Percentiles rank a stretch among this genome's conserved stretches.
Evolutionary conservation across 2,113 vertebrate species (phyloP).

Genomic region (Perca fluviatilis): DNA sequence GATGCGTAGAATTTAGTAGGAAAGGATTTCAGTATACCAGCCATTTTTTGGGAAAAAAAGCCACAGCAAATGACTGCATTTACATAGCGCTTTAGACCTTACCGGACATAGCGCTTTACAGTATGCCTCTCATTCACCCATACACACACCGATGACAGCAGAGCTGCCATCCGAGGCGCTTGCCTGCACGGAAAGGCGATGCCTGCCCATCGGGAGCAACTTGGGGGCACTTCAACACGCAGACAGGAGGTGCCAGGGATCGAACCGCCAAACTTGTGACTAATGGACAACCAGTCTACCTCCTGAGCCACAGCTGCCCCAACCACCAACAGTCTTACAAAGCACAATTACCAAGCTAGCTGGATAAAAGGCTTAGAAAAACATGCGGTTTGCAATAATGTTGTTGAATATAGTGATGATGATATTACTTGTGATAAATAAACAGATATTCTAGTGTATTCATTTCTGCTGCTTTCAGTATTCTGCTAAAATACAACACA

Average conservation of each 20-base stretch:
- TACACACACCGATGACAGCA: no score
- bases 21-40: slow-evolving; percentile 1
- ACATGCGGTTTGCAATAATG: no score
- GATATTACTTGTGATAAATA: no score
- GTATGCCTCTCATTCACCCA: no score
- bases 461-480: no score
- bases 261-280: not conserved
- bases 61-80: no score
- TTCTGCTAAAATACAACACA: no score
- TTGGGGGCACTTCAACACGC: not conserved
- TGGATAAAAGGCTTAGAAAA: not conserved
- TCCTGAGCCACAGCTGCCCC: not conserved
- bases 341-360: not conserved
- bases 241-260: not conserved
- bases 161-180: no score
- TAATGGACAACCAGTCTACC: not conserved
- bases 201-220: not conserved
- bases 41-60: slow-evolving; percentile 1
- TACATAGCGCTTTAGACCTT: not conserved
- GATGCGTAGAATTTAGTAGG: slow-evolving; percentile 10
- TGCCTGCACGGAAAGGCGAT: no score
- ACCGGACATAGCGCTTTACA: not conserved
- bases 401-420: no score
- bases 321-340: not conserved
- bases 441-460: no score